A percentile compares a stretch with the other conserved stretches of the same genome.
Conservation (phyloP, 1,140 invertebrate genomes). For the Cotesia glomerata region DNA sequence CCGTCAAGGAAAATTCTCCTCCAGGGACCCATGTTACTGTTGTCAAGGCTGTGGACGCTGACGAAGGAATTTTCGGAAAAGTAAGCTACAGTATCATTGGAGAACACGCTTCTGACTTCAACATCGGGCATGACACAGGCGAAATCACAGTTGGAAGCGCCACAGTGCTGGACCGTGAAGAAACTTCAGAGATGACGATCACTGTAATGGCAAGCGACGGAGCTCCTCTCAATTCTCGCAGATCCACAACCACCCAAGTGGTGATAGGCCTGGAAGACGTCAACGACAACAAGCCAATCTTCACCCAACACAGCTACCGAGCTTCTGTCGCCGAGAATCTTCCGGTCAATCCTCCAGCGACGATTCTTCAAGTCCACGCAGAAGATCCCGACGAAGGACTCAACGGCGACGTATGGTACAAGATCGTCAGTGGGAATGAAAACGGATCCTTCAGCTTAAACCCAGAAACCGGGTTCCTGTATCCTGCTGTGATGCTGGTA, state of each 20-base stretch:
- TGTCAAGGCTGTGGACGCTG: conserved; percentile 76
- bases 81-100: conserved; percentile 81
- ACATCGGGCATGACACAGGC: conserved; percentile 75
- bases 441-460: conserved; percentile 76
- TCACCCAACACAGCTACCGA: conserved; percentile 76
- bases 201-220: conserved; percentile 82
- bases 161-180: conserved; percentile 81
- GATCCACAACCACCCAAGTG: conserved; percentile 76
- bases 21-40: conserved; percentile 72
- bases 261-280: conserved; percentile 81
- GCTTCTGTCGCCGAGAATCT: conserved; percentile 85
- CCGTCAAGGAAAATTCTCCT: conserved; percentile 77
- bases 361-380: conserved; percentile 75
- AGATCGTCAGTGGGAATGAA: conserved; percentile 76
- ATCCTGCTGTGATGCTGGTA: conserved; percentile 73
- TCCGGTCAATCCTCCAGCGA: conserved; percentile 75
- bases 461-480: conserved; percentile 76
- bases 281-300: conserved; percentile 84
- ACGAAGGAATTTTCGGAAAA: conserved; percentile 76
- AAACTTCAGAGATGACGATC: conserved; percentile 72
- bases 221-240: conserved; percentile 72
- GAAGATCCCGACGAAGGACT: conserved; percentile 79
- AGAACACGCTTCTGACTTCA: conserved; percentile 73
- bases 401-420: conserved; percentile 78
- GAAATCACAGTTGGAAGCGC: conserved; percentile 78